Conservation (phyloP, 1,140 invertebrate genomes). For the Drosophila sp. region DNA sequence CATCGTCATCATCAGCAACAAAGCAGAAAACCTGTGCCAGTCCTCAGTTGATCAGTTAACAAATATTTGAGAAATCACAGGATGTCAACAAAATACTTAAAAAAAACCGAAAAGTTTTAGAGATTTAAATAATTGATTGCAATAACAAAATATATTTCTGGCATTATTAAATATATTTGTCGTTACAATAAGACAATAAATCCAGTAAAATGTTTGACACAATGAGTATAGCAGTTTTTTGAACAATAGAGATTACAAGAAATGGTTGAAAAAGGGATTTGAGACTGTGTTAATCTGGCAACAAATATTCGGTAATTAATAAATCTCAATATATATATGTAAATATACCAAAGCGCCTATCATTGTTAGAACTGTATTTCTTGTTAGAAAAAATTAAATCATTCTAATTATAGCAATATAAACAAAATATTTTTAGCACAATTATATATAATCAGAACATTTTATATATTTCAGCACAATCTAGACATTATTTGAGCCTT, state of each 20-base stretch:
- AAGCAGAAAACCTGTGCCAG: constrained; percentile 39
- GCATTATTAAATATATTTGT: too few species aligned
- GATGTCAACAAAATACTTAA: constrained; percentile 11
- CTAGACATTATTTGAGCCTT: too few species aligned
- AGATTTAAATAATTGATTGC: neutral
- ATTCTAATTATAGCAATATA: neutral
- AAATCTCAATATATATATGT: neutral
- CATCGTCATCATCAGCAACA: neutral
- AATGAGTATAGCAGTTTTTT: neutral
- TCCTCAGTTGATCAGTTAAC: constrained; percentile 27
- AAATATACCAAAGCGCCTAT: neutral
- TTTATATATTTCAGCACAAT: too few species aligned
- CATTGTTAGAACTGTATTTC: too few species aligned
- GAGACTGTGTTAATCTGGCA: too few species aligned
- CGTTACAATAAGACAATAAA: neutral
- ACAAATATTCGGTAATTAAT: too few species aligned
- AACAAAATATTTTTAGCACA: constrained; percentile 1
- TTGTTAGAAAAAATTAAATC: neutral
- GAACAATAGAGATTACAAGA: neutral
- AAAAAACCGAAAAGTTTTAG: neutral
- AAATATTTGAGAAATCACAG: constrained; percentile 26
- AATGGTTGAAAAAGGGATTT: too few species aligned
- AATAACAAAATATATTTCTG: neutral
- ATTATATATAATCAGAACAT: too few species aligned
- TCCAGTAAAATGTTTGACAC: neutral